A percentile compares a stretch with the other conserved stretches of the same genome.
These are phyloP conservation scores for Harmothoe impar DNA, from an alignment of 2,888 invertebrate species.

Conservation along the genomic window DNA sequence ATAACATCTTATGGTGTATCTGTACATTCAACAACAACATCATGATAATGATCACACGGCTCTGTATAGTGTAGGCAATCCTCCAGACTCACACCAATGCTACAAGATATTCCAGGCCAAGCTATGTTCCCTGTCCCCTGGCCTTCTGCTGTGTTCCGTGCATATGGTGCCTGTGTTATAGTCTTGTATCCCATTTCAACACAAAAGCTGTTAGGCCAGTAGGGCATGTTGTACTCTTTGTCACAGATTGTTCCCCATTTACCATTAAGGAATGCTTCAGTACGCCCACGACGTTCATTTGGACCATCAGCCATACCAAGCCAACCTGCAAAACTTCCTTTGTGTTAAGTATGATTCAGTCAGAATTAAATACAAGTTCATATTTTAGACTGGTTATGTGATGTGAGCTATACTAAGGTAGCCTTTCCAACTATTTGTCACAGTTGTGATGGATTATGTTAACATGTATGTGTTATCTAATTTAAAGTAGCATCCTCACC, in stretches of 20 bases:
- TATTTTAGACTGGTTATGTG: too few relatives aligned
- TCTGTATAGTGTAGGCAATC: too few relatives aligned
- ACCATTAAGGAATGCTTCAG: not conserved
- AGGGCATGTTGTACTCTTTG: not conserved
- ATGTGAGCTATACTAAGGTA: too few relatives aligned
- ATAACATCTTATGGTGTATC: too few relatives aligned
- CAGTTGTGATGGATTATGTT: too few relatives aligned
- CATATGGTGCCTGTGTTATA: not conserved
- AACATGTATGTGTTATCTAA: too few relatives aligned
- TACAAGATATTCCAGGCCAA: not conserved
- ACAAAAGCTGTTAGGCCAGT: conserved; percentile 27
- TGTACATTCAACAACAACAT: too few relatives aligned
- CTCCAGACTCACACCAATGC: not conserved
- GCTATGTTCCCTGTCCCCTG: not conserved
- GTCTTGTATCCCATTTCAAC: not conserved
- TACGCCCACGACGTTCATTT: not conserved
- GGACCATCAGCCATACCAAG: not conserved
- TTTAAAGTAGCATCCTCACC: too few relatives aligned
- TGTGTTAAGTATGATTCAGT: too few relatives aligned
- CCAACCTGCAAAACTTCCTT: not conserved
- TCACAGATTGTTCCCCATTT: conserved; percentile 40
- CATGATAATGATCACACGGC: too few relatives aligned
- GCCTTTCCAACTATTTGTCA: too few relatives aligned
- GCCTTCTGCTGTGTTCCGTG: not conserved
- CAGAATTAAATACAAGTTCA: too few relatives aligned